Evolutionary conservation across 2,797 vertebrate species (phyloP).

Genomic region (Gadopsis marmoratus): DNA sequence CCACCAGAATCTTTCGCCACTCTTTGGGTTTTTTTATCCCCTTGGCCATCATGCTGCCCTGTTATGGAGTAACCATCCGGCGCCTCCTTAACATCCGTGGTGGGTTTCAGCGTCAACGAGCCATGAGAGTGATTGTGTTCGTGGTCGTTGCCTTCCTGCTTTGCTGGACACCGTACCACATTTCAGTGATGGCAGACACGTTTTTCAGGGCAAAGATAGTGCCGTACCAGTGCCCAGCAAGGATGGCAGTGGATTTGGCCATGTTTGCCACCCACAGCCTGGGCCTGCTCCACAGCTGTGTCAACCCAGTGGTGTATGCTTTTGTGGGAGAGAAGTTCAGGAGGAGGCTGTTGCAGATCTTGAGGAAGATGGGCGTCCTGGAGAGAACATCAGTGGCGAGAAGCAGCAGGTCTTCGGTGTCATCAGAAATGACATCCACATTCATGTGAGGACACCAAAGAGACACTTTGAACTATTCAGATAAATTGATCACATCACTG

Average conservation of each 20-base stretch:
- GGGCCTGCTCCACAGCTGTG: slow-evolving; percentile 82
- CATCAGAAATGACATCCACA: slow-evolving; percentile 75
- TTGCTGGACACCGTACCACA: slow-evolving; percentile 83
- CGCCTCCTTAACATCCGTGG: slow-evolving; percentile 75
- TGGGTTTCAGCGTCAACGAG: slow-evolving; percentile 77
- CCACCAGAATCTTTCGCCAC: slow-evolving; percentile 79
- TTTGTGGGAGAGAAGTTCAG: slow-evolving; percentile 83
- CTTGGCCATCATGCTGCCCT: slow-evolving; percentile 77
- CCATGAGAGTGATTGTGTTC: slow-evolving; percentile 79
- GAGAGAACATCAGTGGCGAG: slow-evolving; percentile 33
- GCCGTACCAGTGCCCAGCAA: slow-evolving; percentile 53
- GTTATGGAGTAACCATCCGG: slow-evolving; percentile 78
- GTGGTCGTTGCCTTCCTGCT: slow-evolving; percentile 81
- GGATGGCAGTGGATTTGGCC: slow-evolving; percentile 70
- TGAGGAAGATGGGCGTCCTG: slow-evolving; percentile 52
- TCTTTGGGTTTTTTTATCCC: slow-evolving; percentile 80
- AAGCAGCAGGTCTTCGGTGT: slow-evolving; percentile 72
- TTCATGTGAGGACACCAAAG: slow-evolving; percentile 68
- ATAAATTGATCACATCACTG: not conserved
- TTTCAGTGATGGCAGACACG: slow-evolving; percentile 74
- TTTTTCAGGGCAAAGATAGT: slow-evolving; percentile 74
- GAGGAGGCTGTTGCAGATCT: slow-evolving; percentile 47
- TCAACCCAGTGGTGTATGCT: slow-evolving; percentile 84
- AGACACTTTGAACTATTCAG: not conserved
- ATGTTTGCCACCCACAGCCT: slow-evolving; percentile 78